A percentile compares a stretch with the other conserved stretches of the same genome.
Conservation (phyloP, 2,797 vertebrate genomes). For the Masticophis lateralis region DNA sequence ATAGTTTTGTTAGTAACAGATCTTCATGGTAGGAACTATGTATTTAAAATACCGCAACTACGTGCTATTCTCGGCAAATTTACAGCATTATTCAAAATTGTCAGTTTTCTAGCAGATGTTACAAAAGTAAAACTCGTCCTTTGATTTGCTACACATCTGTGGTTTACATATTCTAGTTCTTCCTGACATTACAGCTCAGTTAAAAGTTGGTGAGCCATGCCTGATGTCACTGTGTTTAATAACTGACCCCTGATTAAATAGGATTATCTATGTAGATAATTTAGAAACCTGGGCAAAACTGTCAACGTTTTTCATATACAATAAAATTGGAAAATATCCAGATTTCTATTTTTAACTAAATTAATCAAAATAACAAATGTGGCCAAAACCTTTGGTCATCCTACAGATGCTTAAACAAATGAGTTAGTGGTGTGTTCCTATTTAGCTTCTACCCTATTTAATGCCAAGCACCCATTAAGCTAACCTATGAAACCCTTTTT, state of each 20-base stretch:
- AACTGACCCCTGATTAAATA: not conserved
- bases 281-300: not conserved
- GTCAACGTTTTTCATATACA: not conserved
- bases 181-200: not conserved
- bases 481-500: not conserved
- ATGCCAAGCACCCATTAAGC: not conserved
- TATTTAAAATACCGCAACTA: not conserved
- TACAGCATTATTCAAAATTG: not conserved
- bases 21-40: not conserved
- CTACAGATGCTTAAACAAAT: not conserved
- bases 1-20: not conserved
- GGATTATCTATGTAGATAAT: not conserved
- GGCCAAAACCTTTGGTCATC: not conserved
- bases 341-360: not conserved
- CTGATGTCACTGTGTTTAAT: not conserved
- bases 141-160: not conserved
- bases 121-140: not conserved
- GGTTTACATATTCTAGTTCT: not conserved
- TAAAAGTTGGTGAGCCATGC: not conserved
- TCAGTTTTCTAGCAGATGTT: not conserved
- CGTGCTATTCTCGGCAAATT: not conserved
- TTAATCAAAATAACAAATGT: not conserved
- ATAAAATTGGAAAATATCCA: not conserved
- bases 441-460: accelerated
- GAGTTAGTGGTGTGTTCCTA: not conserved